phyloP scores from a whole-genome alignment of 1,140 invertebrate species.

The Zaprionus davidi region DNA sequence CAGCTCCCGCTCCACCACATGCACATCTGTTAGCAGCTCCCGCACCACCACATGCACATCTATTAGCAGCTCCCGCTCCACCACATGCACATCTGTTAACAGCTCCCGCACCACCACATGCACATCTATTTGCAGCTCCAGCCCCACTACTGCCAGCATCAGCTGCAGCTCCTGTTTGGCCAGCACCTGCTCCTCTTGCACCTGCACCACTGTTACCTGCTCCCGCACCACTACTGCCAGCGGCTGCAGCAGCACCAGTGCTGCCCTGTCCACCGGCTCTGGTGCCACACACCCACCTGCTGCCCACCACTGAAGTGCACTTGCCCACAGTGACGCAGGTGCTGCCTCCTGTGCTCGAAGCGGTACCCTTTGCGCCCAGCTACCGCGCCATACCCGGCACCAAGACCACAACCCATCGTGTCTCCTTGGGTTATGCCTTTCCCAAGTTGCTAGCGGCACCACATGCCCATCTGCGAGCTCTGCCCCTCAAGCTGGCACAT shows the following conservation, averaged over 20 bases:
- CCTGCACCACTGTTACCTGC: slow-evolving; percentile 38
- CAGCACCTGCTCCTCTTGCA: slow-evolving; percentile 37
- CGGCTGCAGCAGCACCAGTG: slow-evolving; percentile 41
- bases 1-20: slow-evolving; percentile 34
- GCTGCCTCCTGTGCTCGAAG: slow-evolving; percentile 71
- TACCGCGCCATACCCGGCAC: slow-evolving; percentile 75
- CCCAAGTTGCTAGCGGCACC: slow-evolving; percentile 64
- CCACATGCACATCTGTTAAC: slow-evolving; percentile 1
- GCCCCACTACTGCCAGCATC: slow-evolving; percentile 34
- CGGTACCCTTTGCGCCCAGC: slow-evolving; percentile 60
- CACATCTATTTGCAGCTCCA: slow-evolving; percentile 15
- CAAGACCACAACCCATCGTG: slow-evolving; percentile 74
- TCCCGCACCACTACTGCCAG: slow-evolving; percentile 38
- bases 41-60: slow-evolving; percentile 27
- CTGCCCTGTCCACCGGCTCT: slow-evolving; percentile 27
- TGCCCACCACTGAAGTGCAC: slow-evolving; percentile 54
- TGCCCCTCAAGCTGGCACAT: slow-evolving; percentile 64
- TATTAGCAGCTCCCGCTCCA: slow-evolving; percentile 36
- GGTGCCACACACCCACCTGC: slow-evolving; percentile 36
- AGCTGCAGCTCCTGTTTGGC: slow-evolving; percentile 40
- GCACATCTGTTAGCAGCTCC: slow-evolving; percentile 2
- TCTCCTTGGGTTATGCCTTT: slow-evolving; percentile 74
- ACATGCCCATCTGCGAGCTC: slow-evolving; percentile 65
- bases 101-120: slow-evolving; percentile 37
- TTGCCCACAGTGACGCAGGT: slow-evolving; percentile 49